Evolutionary conservation across 2,113 vertebrate genomes (phyloP).

Genomic region (Campylomormyrus tamandua): DNA sequence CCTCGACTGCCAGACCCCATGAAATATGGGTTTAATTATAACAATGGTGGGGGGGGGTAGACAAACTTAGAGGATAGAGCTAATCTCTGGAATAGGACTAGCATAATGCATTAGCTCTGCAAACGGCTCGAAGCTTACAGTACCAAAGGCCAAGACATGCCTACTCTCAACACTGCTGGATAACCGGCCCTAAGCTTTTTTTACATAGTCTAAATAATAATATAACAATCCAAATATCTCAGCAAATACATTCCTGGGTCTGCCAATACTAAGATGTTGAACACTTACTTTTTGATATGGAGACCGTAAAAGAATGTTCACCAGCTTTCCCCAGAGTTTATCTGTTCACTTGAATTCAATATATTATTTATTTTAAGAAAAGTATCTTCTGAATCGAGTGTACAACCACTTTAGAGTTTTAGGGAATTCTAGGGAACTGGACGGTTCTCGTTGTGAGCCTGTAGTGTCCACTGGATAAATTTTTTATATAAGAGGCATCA

Average conservation of each 20-base stretch:
- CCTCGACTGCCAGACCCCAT: neutral
- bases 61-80: neutral
- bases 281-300: neutral
- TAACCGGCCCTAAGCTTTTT: neutral
- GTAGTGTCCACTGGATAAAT: neutral
- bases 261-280: neutral
- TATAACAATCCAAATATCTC: neutral
- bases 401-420: neutral
- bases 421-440: neutral
- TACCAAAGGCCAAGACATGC: neutral
- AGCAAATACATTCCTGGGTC: neutral
- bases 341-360: neutral
- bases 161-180: neutral
- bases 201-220: neutral
- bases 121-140: neutral
- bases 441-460: neutral
- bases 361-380: neutral
- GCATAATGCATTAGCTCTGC: neutral
- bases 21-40: slow-evolving; percentile 2
- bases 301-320: neutral
- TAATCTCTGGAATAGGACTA: neutral
- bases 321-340: neutral
- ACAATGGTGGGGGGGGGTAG: neutral
- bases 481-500: neutral
- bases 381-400: neutral